A percentile compares a stretch with the other conserved stretches of the same genome.
phyloP scores from a whole-genome alignment of 2,113 vertebrate species.

The Ibidorhyncha struthersii region DNA sequence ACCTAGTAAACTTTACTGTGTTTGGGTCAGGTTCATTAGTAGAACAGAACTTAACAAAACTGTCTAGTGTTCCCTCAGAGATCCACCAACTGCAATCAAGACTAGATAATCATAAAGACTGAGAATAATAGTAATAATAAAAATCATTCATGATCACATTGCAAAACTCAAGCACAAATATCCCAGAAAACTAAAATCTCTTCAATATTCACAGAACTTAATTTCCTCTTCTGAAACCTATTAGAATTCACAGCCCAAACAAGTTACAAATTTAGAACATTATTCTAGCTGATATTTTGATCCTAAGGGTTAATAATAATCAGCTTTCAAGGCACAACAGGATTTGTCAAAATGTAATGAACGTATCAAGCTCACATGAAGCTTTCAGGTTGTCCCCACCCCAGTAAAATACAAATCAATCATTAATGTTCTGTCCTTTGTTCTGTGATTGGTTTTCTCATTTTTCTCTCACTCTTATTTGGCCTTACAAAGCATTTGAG shows the following conservation, averaged over 20 bases:
- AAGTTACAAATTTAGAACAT: neutral
- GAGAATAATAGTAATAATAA: neutral
- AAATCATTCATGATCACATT: neutral
- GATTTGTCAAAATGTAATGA: neutral
- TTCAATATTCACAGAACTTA: neutral
- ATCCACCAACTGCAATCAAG: neutral
- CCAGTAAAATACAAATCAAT: neutral
- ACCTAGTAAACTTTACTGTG: neutral
- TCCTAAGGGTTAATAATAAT: neutral
- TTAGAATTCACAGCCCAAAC: neutral
- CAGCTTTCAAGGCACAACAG: neutral
- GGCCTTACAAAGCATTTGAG: neutral
- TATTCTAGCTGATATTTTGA: neutral
- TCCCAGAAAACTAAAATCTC: neutral
- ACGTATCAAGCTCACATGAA: neutral
- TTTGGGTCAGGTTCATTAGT: neutral
- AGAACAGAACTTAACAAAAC: neutral
- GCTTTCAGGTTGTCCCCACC: neutral
- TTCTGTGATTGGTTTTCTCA: neutral
- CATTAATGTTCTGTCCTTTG: neutral
- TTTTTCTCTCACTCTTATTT: neutral
- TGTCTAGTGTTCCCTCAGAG: neutral
- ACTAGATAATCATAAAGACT: accelerated
- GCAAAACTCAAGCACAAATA: neutral
- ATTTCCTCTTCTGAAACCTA: neutral